phyloP scores from a whole-genome alignment of 2,797 vertebrate species.

The Epinephelus coioides region DNA sequence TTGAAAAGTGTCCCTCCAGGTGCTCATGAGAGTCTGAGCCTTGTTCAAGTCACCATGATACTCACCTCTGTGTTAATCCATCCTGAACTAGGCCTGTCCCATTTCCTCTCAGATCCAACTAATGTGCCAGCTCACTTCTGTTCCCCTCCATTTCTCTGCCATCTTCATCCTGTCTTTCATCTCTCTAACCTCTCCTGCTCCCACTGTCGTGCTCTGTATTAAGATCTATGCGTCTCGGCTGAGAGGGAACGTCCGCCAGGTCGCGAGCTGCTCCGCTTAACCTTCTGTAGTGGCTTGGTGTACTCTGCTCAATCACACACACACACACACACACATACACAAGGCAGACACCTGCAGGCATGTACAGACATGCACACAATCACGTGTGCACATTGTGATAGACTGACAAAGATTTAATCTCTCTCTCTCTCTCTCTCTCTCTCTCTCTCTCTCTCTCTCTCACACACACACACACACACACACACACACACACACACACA shows the following conservation, averaged over 20 bases:
- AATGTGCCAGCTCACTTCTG: slow-evolving; percentile 39
- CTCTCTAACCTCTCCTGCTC: slow-evolving; percentile 42
- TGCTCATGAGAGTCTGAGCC: no score
- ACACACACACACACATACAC: background rate
- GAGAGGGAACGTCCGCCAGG: slow-evolving; percentile 39
- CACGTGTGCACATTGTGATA: slow-evolving; percentile 25
- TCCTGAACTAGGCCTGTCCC: slow-evolving; percentile 31
- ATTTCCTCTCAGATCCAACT: slow-evolving; percentile 43
- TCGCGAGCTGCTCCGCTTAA: slow-evolving; percentile 46
- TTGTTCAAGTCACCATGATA: slow-evolving; percentile 24
- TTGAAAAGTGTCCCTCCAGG: background rate
- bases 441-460: no score
- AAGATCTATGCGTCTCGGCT: slow-evolving; percentile 67
- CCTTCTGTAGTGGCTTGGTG: slow-evolving; percentile 42
- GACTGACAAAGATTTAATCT: slow-evolving; percentile 50
- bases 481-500: slow-evolving; percentile 10
- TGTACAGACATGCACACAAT: slow-evolving; percentile 6
- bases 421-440: background rate
- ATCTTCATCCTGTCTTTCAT: slow-evolving; percentile 49
- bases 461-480: no score
- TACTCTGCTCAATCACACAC: slow-evolving; percentile 26
- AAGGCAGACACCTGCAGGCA: slow-evolving; percentile 15
- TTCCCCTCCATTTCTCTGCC: slow-evolving; percentile 50
- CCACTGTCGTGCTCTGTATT: slow-evolving; percentile 44
- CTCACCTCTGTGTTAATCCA: slow-evolving; percentile 44